phyloP scores from a whole-genome alignment of 2,888 invertebrate genomes.

The Anagyrus pseudococci region DNA sequence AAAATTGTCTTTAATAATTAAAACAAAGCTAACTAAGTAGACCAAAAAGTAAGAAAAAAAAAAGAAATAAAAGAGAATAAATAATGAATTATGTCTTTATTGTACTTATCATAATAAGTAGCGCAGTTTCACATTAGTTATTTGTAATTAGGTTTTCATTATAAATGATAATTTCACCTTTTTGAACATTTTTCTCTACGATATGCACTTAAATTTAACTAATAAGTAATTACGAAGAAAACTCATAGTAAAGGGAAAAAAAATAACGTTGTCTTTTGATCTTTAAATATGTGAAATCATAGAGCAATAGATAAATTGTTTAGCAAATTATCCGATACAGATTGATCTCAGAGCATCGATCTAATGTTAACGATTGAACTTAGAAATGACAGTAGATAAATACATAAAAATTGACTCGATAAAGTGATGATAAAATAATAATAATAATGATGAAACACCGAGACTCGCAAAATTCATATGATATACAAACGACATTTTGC shows the following conservation, averaged over 20 bases:
- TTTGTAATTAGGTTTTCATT: too few species aligned
- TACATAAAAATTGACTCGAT: not conserved
- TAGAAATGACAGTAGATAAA: not conserved
- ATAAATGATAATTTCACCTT: too few species aligned
- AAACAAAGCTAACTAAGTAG: too few species aligned
- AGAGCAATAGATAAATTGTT: not conserved
- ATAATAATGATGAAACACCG: not conserved
- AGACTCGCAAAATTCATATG: slow-evolving; percentile 1
- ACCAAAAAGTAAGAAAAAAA: not conserved
- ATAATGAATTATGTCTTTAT: too few species aligned
- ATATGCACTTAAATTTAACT: not conserved
- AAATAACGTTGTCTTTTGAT: slow-evolving; percentile 11
- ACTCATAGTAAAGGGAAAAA: not conserved
- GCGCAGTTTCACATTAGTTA: too few species aligned
- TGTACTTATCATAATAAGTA: too few species aligned
- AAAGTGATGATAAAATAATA: not conserved
- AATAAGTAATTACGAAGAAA: not conserved
- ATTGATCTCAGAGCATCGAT: slow-evolving; percentile 22
- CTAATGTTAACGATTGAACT: slow-evolving; percentile 7
- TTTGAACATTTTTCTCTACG: too few species aligned
- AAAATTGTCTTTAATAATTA: too few species aligned
- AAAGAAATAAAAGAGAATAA: too few species aligned
- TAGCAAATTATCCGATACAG: slow-evolving; percentile 6
- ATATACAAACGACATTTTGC: too few species aligned
- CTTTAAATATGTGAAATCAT: not conserved